These are phyloP conservation scores for Melanaphis sacchari DNA, from an alignment of 1,140 invertebrate species.

Conservation along the genomic window DNA sequence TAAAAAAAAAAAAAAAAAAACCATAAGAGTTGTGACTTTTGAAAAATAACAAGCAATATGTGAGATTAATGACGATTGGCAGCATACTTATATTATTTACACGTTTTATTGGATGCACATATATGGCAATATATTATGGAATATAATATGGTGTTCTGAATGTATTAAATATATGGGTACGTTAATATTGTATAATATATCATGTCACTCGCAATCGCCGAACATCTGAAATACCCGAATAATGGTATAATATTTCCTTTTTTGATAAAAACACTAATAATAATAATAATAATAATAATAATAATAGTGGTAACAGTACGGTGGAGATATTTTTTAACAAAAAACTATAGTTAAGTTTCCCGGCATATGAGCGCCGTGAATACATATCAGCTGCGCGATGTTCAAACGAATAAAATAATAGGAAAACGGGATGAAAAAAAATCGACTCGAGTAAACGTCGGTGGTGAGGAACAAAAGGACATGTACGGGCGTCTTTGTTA, in stretches of 20 bases:
- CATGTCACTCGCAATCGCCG: neutral
- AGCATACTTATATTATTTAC: neutral
- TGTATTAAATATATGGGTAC: neutral
- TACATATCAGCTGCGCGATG: neutral
- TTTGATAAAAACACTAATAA: neutral
- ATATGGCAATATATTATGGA: neutral
- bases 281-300: too few relatives aligned
- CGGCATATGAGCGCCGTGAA: neutral
- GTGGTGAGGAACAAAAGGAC: neutral
- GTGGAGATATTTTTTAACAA: neutral
- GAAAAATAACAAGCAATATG: neutral
- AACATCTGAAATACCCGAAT: neutral
- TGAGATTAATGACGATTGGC: neutral
- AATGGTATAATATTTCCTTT: neutral
- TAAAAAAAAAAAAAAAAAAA: too few relatives aligned
- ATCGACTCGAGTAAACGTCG: neutral
- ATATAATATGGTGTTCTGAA: neutral
- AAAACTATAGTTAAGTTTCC: too few relatives aligned
- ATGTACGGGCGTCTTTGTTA: neutral
- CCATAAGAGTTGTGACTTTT: neutral
- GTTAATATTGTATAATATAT: constrained; percentile 4
- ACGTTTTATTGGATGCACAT: neutral
- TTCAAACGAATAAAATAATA: neutral
- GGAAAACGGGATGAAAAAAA: neutral
- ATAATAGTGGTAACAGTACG: neutral